Conservation (phyloP, 2,888 invertebrate genomes). For the Zonitis immaculata region DNA sequence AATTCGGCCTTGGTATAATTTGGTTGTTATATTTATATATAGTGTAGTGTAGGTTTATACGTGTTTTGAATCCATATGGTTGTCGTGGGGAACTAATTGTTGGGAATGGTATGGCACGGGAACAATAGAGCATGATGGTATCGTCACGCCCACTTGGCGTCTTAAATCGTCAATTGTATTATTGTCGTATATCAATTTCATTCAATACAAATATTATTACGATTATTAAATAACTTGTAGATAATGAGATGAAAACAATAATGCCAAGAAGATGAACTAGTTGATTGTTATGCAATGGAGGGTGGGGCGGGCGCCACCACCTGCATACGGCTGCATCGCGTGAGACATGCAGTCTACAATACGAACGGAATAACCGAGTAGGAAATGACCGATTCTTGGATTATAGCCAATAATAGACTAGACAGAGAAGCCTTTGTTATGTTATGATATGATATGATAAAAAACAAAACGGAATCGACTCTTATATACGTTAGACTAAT, state of each 20-base stretch:
- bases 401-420: background rate
- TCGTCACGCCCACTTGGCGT: constrained; percentile 17
- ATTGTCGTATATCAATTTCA: constrained; percentile 6
- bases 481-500: too few relatives aligned
- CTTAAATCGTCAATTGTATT: too few relatives aligned
- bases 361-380: constrained; percentile 5
- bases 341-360: constrained; percentile 23
- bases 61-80: background rate
- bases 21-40: too few relatives aligned
- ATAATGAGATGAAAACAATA: too few relatives aligned
- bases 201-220: too few relatives aligned
- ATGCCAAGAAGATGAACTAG: constrained; percentile 6
- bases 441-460: too few relatives aligned
- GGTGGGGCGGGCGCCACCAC: constrained; percentile 23
- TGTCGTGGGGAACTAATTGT: background rate
- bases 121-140: constrained; percentile 10
- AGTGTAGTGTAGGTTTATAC: background rate
- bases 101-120: constrained; percentile 1
- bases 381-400: constrained; percentile 6
- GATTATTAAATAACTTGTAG: too few relatives aligned
- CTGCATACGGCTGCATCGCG: constrained; percentile 24
- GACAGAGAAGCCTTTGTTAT: background rate
- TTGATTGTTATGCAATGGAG: constrained; percentile 11
- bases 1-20: background rate
- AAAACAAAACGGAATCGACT: too few relatives aligned